Base-by-base conservation (phyloP, 2,888 invertebrate genomes). In the Nymphalis polychloros region DNA sequence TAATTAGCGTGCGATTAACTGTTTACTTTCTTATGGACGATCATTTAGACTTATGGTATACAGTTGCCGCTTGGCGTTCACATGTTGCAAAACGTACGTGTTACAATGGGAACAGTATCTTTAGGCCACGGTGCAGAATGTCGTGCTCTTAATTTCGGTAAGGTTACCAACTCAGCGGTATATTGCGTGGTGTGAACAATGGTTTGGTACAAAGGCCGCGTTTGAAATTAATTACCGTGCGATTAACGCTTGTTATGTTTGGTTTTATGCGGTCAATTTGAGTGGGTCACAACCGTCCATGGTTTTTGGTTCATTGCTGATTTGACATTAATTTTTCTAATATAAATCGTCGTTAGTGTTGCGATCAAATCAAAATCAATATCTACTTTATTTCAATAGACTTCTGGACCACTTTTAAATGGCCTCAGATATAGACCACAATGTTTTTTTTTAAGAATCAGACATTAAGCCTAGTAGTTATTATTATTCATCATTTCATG, bases 101-200 rank as follows among this genome's bases (percentile, higher is more conserved):
- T 70, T 65, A 17, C 62, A 77, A 77, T 80, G 80, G 77, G 81
- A 70, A 82, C 79, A 68, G 65, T 47, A 47, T 20, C 59, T 64
- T 64, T 66, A 69, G 41, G 69, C 69, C 72, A 68, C 78, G 71
- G 70, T 68, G 73, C 68, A 73, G 76, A 76, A 77, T 81, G 81
- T 85, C 85, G 84, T 86, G 86, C 76, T 81, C 79, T 79, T 81
- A 83, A 83, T 84, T 85, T 83, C 71, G 78, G 78, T 87, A 86
- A 88, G 86, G 85, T 85, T 84, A 82, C 77, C 75, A 72, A 75
- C 76, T 83, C 80, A 82, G 80, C 81, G 75, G 67, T 73, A 64
- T 68, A 75, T 79, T 79, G 80, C 84, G 82, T 81, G 81, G 76
- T 72, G 78, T 79, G 79, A 80, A 80, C 84, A 85, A 83, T 78